Evolutionary conservation across 1,140 invertebrate genomes (phyloP), one percentile per base, ranked within the genome.

Genomic region (Venturia canescens): DNA sequence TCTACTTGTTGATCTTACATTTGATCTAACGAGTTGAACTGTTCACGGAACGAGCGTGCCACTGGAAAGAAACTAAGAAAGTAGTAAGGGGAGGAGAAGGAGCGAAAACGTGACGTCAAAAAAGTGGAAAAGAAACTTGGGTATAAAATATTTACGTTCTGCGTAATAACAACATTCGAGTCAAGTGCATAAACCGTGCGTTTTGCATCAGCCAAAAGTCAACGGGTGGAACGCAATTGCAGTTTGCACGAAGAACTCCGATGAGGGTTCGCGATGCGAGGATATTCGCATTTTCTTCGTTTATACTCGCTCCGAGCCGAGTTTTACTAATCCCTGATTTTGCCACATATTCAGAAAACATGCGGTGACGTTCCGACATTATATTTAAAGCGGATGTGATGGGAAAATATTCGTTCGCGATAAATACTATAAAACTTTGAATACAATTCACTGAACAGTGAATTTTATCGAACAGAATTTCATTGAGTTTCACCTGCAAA

Each of bases 151-250:
- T 69, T 69, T 69, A 1, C 66, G 13, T 29, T 69, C 66, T 18
- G 29, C 66, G 66, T 34, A 31, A 69, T 69, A 69, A 31, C 29
- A 69, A 31, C 29, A 69, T 69, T 69, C 31, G 66, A 31, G 27
- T 69, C 66, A n/a, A 69, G 29, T 31, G 66, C 21, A 31, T 31
- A 69, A 18, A 27, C 29, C 29, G 66, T 69, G 23, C 63, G 16
- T 66, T 66, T 66, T 29, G 27, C 26, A n/a, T n/a, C n/a, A 69
- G 66, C 66, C 29, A 69, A 31, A 18, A 69, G 1, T 29, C 66
- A 69, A 31, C 66, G 27, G 66, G 66, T 21, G 66, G 66, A 69
- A 69, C 31, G 66, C 66, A 69, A 69, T 69, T 69, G 66, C 27
- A 69, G n/a, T n/a, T 69, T 69, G 15, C 66, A 69, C 31, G 66